Evolutionary conservation across 2,113 vertebrate genomes (phyloP), one percentile per base, ranked within the genome.

Genomic region (Myxocyprinus asiaticus): DNA sequence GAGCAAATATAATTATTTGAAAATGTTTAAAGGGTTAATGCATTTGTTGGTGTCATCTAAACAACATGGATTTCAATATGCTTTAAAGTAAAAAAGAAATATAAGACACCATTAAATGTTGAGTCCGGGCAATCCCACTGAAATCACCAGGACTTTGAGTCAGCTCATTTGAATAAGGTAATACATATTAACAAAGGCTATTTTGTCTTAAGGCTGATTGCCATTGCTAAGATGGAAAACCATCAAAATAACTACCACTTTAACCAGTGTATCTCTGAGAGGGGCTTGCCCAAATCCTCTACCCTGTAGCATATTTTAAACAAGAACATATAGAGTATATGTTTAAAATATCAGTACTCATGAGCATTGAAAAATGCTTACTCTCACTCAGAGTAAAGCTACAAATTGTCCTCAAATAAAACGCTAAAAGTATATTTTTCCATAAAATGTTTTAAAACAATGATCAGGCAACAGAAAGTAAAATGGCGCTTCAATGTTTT

Each of bases 21-120:
- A 76, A 85, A 78, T 79, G 84, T 83, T 92, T 93, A 93, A 93
- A 93, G 92, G 91, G 90, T 88, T 90, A 83, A 88, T 92, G 90
- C 90, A 87, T 90, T 83, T 81, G 86, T 91, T 86, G 85, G 84
- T 76, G 80, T 74, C 56, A 59, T 81, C 56, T 62, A 55, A 78
- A 80, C 70, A 73, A 72, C 63, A 78, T 67, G 56, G 15, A 75
- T 22, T 61, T 48, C 56, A 77, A 82, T 42, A 51, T n/a, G 66
- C 66, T 80, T 70, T 4, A 75, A 85, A 74, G 50, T 6, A 47
- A 80, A 61, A 78, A 11, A 64, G 48, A 47, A 45, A 65, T 33
- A 33, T 33, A 72, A 55, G 59, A 81, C 5, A 50, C 70, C 58
- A 74, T 78, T 66, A 33, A 78, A 75, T 47, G 79, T 61, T 45